A percentile compares a stretch with the other conserved stretches of the same genome.
Conservation (phyloP, 2,888 invertebrate genomes). For the Acronicta aceris region DNA sequence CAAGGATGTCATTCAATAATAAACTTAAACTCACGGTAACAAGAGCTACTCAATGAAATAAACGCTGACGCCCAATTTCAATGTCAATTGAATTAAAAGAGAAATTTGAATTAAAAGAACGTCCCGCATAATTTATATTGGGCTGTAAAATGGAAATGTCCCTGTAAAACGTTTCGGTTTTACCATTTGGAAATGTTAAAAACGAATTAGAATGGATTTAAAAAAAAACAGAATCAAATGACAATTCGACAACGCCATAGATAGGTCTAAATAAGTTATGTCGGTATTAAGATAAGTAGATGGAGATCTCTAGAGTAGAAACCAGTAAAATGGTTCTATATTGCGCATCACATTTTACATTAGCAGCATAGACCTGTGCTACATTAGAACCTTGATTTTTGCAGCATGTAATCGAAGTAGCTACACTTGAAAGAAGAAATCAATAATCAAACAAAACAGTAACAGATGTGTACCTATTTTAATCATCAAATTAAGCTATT, state of each 20-base stretch:
- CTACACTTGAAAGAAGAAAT: too few relatives aligned
- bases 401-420: too few relatives aligned
- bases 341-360: too few relatives aligned
- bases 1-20: conserved; percentile 24
- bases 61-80: conserved; percentile 24
- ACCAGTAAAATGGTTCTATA: too few relatives aligned
- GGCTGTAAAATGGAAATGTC: conserved; percentile 28
- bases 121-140: conserved; percentile 27
- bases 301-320: too few relatives aligned
- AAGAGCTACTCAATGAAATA: conserved; percentile 7
- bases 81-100: too few relatives aligned
- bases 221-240: not conserved
- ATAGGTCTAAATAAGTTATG: too few relatives aligned
- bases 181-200: conserved; percentile 22
- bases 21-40: conserved; percentile 20
- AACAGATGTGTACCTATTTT: not conserved
- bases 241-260: not conserved
- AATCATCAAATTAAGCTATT: conserved; percentile 14
- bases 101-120: conserved; percentile 32
- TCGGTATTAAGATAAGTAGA: too few relatives aligned
- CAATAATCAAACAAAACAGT: too few relatives aligned
- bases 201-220: not conserved
- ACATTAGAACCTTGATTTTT: too few relatives aligned
- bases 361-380: too few relatives aligned
- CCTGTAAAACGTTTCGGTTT: conserved; percentile 24